phyloP scores from a whole-genome alignment of 2,113 vertebrate species.

The Corythoichthys haematopterus region DNA sequence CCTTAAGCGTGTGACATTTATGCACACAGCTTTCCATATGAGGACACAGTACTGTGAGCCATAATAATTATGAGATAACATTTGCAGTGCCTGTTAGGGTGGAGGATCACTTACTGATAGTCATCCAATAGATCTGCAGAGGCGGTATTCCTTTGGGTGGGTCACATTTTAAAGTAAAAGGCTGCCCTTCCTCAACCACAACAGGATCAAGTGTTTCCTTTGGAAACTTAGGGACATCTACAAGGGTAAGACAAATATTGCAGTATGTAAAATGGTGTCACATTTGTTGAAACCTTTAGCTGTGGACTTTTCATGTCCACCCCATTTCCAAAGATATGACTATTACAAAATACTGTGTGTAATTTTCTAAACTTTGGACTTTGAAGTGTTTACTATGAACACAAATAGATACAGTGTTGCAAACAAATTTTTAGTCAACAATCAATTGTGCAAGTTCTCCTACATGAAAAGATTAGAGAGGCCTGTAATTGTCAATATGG shows the following conservation, averaged over 20 bases:
- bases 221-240: slow-evolving; percentile 91
- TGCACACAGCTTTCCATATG: not conserved
- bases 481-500: too few species aligned
- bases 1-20: too few species aligned
- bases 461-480: too few species aligned
- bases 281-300: fast-evolving
- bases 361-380: slow-evolving; percentile 23
- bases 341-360: slow-evolving; percentile 25
- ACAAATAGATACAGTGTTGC: too few species aligned
- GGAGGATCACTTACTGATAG: slow-evolving; percentile 78
- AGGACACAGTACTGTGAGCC: not conserved
- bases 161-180: slow-evolving; percentile 81
- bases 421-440: too few species aligned
- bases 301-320: slow-evolving; percentile 9
- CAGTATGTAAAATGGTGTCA: not conserved
- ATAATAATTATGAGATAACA: not conserved
- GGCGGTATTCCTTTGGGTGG: slow-evolving; percentile 90
- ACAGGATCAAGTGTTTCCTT: slow-evolving; percentile 89
- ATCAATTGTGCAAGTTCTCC: too few species aligned
- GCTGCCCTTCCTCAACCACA: slow-evolving; percentile 83
- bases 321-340: slow-evolving; percentile 51
- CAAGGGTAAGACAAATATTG: not conserved
- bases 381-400: too few species aligned
- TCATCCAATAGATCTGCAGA: slow-evolving; percentile 96
- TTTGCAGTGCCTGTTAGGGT: not conserved